These are phyloP conservation scores for Zophobas atratus DNA, from an alignment of 1,140 invertebrate species.

Conservation along the genomic window DNA sequence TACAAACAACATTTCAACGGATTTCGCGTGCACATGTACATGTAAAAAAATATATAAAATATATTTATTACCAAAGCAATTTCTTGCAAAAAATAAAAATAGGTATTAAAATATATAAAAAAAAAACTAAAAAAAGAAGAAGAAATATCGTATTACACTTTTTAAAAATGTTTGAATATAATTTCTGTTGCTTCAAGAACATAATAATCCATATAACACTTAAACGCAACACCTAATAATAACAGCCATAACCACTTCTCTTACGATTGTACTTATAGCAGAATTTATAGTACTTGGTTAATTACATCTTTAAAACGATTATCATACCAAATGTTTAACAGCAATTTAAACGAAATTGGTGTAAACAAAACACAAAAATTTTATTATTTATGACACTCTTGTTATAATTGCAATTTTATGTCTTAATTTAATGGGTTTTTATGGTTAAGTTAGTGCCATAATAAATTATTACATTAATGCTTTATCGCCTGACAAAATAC, in stretches of 20 bases:
- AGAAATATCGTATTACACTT: too few relatives aligned
- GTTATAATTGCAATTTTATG: slow-evolving; percentile 55
- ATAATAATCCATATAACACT: too few relatives aligned
- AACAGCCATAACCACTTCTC: slow-evolving; percentile 11
- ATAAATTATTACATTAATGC: slow-evolving; percentile 34
- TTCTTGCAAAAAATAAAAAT: too few relatives aligned
- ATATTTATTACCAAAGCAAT: too few relatives aligned
- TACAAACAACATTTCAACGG: too few relatives aligned
- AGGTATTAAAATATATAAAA: too few relatives aligned
- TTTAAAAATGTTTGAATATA: too few relatives aligned
- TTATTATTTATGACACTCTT: slow-evolving; percentile 53
- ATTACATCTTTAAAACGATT: slow-evolving; percentile 33
- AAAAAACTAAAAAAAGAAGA: too few relatives aligned
- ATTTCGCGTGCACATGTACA: too few relatives aligned
- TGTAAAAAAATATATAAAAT: too few relatives aligned
- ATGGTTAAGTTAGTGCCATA: slow-evolving; percentile 44
- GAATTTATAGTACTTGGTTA: slow-evolving; percentile 9
- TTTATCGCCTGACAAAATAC: slow-evolving; percentile 37
- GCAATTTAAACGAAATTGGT: slow-evolving; percentile 38
- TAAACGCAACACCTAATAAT: neutral
- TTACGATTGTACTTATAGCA: slow-evolving; percentile 18
- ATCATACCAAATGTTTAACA: slow-evolving; percentile 35
- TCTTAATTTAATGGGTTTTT: slow-evolving; percentile 54
- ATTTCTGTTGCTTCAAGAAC: too few relatives aligned
- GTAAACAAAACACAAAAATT: slow-evolving; percentile 44